A percentile compares a stretch with the other conserved stretches of the same genome.
phyloP scores from a whole-genome alignment of 2,113 vertebrate species.

The Myrmophylax atrothorax region DNA sequence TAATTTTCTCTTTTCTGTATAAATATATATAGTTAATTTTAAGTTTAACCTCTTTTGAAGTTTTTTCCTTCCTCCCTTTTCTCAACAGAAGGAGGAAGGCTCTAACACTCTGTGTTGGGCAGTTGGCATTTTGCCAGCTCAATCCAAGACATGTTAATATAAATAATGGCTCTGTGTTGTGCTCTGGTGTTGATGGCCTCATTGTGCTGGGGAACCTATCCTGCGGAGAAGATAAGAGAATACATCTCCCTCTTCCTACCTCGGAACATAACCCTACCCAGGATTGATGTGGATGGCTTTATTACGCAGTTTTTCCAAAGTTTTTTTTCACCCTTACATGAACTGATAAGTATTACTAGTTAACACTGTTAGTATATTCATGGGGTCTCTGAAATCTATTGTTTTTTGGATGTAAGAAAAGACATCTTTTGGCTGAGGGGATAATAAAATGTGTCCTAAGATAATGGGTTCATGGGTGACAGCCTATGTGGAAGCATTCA shows the following conservation, averaged over 20 bases:
- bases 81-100: too few species aligned
- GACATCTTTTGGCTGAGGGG: background rate
- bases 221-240: background rate
- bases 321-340: background rate
- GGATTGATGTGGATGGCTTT: background rate
- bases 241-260: background rate
- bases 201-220: background rate
- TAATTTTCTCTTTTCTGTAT: too few species aligned
- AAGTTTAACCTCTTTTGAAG: too few species aligned
- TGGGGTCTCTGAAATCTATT: background rate
- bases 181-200: background rate
- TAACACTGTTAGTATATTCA: background rate
- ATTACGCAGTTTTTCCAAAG: background rate
- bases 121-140: too few species aligned
- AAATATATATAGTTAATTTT: too few species aligned
- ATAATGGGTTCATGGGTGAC: background rate
- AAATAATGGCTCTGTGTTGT: background rate
- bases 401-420: background rate
- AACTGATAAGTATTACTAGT: background rate
- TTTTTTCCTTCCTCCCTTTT: too few species aligned
- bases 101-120: too few species aligned
- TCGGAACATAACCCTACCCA: background rate
- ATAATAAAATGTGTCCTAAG: background rate
- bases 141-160: background rate
- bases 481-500: background rate